These are phyloP conservation scores for Helarctos malayanus DNA, from an alignment of 2,797 vertebrate species.

Conservation along the genomic window DNA sequence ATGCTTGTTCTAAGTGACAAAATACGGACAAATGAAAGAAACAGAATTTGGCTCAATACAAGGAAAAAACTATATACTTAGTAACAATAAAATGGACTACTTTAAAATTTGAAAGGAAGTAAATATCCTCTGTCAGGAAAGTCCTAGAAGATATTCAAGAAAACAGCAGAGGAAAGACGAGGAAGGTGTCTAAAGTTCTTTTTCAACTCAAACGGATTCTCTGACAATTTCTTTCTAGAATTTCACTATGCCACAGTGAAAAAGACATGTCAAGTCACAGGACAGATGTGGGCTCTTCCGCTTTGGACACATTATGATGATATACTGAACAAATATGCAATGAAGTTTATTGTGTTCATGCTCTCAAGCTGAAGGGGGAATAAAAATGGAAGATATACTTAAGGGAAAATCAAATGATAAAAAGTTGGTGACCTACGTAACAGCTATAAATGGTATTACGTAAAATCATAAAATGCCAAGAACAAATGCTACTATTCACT, in stretches of 20 bases:
- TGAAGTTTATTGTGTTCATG: not conserved
- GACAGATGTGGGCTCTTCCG: not conserved
- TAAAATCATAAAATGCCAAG: slow-evolving; percentile 20
- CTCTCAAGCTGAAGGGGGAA: not conserved
- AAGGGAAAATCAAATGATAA: slow-evolving; percentile 28
- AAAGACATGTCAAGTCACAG: not conserved
- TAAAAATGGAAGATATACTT: not conserved
- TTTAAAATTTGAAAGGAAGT: not conserved
- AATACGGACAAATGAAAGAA: not conserved
- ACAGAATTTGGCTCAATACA: slow-evolving; percentile 10
- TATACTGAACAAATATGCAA: not conserved
- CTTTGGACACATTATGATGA: not conserved
- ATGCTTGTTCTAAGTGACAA: not conserved
- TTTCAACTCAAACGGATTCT: slow-evolving; percentile 36
- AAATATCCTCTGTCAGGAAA: not conserved
- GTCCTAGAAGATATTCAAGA: not conserved
- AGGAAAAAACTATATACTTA: not conserved
- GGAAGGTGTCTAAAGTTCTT: not conserved
- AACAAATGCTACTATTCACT: slow-evolving; percentile 25
- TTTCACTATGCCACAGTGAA: not conserved
- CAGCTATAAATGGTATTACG: not conserved
- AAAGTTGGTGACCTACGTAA: not conserved
- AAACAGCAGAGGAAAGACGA: not conserved
- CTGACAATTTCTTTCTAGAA: not conserved
- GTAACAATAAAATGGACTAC: not conserved